phyloP scores from a whole-genome alignment of 2,888 invertebrate genomes.

The Sesia apiformis region DNA sequence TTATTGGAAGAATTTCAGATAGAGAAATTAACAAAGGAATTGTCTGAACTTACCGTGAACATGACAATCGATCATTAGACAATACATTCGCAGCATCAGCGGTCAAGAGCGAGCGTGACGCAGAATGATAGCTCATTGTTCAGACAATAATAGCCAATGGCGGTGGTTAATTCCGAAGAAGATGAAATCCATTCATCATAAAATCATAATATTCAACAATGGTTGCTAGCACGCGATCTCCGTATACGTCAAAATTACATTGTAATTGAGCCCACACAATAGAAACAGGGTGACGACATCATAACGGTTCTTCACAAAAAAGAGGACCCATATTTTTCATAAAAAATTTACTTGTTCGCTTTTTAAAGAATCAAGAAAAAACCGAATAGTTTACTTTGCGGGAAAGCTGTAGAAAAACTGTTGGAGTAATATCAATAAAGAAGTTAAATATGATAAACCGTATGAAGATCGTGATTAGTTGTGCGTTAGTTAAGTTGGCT shows the following conservation, averaged over 20 bases:
- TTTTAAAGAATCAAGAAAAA: no score
- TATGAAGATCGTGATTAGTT: no score
- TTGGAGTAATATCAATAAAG: no score
- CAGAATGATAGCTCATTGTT: background rate
- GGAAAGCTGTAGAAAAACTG: no score
- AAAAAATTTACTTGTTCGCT: no score
- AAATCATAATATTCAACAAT: background rate
- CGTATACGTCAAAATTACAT: background rate
- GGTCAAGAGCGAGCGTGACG: constrained; percentile 7
- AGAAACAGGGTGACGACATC: no score
- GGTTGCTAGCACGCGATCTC: background rate
- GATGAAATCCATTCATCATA: background rate
- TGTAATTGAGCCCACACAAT: background rate
- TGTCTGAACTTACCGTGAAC: background rate
- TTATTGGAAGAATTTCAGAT: background rate
- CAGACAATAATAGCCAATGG: background rate
- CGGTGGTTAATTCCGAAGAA: background rate
- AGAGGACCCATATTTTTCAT: no score
- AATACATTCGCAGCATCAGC: background rate
- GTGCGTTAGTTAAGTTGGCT: no score
- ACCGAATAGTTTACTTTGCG: no score
- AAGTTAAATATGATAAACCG: no score
- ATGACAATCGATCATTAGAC: background rate
- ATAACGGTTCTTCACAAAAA: no score
- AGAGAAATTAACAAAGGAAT: background rate